Base-by-base conservation (phyloP, 2,797 vertebrate genomes). In the Acanthornis magna region DNA sequence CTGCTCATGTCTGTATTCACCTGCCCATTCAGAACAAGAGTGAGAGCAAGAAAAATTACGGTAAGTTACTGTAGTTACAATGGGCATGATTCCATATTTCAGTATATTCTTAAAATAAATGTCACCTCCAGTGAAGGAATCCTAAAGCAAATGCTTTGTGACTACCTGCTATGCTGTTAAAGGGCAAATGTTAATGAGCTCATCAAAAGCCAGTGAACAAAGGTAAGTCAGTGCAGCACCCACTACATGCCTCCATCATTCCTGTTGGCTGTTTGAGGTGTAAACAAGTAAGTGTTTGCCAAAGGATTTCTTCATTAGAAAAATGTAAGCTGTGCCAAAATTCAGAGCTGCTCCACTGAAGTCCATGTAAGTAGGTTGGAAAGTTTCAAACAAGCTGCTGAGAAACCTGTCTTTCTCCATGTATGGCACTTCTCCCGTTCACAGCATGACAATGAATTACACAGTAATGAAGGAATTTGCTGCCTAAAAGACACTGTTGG, bases 341-440 rank as follows among this genome's bases (percentile, higher is more conserved):
- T 47, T 88, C 83, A 93, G 67, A 83, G 80, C 65, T 65, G 71
- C 36, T 93, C 32, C 70, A 71, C 78, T 73, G 36, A 96, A 95
- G 87, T 55, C 94, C 92, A 88, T 91, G 75, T 91, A 95, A 91
- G 91, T 91, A 86, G 58, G 58, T 5, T 84, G 91, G 32, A 84
- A 96, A 88, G 87, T 67, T 72, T 86, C 77, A 92, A 91, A 81
- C 58, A 63, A 70, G 70, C 78, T 85, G 42, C 60, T 62, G 57
- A 75, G 95, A 95, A 96, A 95, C 91, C 82, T 89, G 89, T 65
- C 85, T 74, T 45, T 96, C 70, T 92, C 97, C 96, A 95, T 97
- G 94, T 97, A 97, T 92, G 96, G 97, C 86, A 55, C 89, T 96
- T 60, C 76, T 95, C 66, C n/a, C 1, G 20, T 54, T 86, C 77